A percentile compares a stretch with the other conserved stretches of the same genome.
Conservation (phyloP, 2,888 invertebrate genomes). For the Ceratothoa steindachneri region DNA sequence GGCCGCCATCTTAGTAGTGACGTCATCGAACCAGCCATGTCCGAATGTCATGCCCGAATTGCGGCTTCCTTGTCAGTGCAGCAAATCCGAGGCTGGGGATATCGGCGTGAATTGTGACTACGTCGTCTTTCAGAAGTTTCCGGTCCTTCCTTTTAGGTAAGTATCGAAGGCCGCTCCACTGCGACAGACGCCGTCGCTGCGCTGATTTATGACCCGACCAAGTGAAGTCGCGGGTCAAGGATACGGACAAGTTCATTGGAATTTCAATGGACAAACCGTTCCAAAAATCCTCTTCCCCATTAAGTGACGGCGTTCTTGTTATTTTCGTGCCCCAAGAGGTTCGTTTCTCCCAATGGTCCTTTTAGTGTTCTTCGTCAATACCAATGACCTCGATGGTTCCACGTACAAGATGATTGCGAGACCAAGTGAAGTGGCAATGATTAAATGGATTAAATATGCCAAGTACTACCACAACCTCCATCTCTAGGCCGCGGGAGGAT, state of each 20-base stretch:
- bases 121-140: slow-evolving; percentile 71
- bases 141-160: slow-evolving; percentile 70
- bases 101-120: slow-evolving; percentile 77
- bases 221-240: background rate
- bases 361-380: no score
- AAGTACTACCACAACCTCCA: no score
- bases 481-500: no score
- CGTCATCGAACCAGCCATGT: background rate
- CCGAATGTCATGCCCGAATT: slow-evolving; percentile 51
- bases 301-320: background rate
- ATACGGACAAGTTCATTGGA: background rate
- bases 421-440: no score
- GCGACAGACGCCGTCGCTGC: background rate
- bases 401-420: no score
- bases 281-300: background rate
- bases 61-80: slow-evolving; percentile 68
- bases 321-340: no score
- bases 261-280: background rate
- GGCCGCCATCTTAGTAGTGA: background rate
- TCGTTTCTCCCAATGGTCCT: no score
- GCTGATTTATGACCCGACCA: background rate
- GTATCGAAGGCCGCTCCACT: slow-evolving; percentile 52
- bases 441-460: no score
- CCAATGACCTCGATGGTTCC: no score
- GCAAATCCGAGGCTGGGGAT: slow-evolving; percentile 51